Conservation (phyloP, 2,797 vertebrate species). For the Tapera naevia region DNA sequence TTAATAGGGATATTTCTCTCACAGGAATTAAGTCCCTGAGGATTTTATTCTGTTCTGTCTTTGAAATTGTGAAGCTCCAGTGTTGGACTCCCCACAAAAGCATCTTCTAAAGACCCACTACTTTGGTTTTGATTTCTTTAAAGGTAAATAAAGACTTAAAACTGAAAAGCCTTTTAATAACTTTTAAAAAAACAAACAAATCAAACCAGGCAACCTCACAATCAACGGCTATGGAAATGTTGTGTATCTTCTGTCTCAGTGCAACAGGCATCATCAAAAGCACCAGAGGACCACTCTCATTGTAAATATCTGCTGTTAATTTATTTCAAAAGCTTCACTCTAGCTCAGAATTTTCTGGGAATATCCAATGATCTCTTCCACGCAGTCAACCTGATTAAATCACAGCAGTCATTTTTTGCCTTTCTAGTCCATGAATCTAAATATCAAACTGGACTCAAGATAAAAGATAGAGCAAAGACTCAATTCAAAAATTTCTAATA, state of each 20-base stretch:
- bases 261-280: background rate
- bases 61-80: too few species aligned
- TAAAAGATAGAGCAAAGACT: background rate
- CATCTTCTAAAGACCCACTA: too few species aligned
- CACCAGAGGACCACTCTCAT: background rate
- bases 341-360: background rate
- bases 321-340: background rate
- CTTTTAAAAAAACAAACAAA: background rate
- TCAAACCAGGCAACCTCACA: background rate
- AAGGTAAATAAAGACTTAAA: background rate
- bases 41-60: too few species aligned
- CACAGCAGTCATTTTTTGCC: background rate
- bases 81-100: too few species aligned
- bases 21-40: too few species aligned
- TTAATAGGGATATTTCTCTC: too few species aligned
- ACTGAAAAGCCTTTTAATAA: background rate
- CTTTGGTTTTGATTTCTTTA: background rate
- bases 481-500: background rate
- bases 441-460: background rate
- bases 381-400: background rate
- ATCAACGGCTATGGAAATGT: background rate
- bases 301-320: background rate
- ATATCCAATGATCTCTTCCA: background rate
- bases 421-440: background rate
- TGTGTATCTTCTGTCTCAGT: background rate